Evolutionary conservation across 1,140 invertebrate genomes (phyloP), one percentile per base, ranked within the genome.

Genomic region (Drosophila pectinifera): DNA sequence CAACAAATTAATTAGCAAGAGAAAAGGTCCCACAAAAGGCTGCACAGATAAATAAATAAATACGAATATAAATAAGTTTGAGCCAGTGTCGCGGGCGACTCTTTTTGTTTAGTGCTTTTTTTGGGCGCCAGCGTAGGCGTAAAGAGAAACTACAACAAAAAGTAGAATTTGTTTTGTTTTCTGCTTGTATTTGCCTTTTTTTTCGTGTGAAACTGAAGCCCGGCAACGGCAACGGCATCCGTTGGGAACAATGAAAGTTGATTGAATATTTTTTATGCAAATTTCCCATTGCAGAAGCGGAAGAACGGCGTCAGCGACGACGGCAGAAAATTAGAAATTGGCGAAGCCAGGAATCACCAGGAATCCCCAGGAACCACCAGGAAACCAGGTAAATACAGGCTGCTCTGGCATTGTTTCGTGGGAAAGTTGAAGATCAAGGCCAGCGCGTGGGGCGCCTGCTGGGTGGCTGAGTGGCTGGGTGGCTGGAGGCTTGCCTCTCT

Each of bases 201-300:
- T 79, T 72, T 72, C 84, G 73, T 65, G 73, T 59, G 58, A 78
- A 78, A 82, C 49, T 67, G 78, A 85, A 85, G 74, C 74, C 82
- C 78, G 69, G 78, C 78, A 86, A 78, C 78, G 61, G 69, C 74
- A 78, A 70, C 45, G 74, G 43, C 78, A 53, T 34, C 16, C 45
- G 45, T 45, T 38, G 26, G 65, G 39, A 70, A 83, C 63, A 64
- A 63, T 54, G 54, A 84, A 84, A 83, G 80, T 73, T 67, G 63
- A 83, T 84, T 84, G 59, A 72, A 70, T 76, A 79, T 83, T 86
- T 53, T 53, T 78, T 81, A 86, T 88, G 84, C 70, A 88, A 88
- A 86, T 86, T 82, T 75, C 69, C 62, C 58, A 43, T 41, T 56
- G 56, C 34, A 56, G 39, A 61, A 51, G 53, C n/a, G n/a, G n/a